Evolutionary conservation across 2,797 vertebrate species (phyloP), one percentile per base, ranked within the genome.

Genomic region (Nyctibius grandis): DNA sequence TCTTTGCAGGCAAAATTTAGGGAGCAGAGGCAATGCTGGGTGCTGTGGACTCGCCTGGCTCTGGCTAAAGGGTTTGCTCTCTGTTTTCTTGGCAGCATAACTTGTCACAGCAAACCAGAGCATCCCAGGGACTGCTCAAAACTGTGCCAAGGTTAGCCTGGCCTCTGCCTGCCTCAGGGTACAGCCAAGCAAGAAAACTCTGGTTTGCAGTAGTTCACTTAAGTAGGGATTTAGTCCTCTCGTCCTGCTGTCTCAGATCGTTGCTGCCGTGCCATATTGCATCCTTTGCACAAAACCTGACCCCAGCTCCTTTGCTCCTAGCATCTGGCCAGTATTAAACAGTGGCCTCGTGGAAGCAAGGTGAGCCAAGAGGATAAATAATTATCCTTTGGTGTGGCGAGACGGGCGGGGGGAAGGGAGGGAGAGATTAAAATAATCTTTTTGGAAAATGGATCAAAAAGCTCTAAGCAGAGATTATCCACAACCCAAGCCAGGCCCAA

Each of bases 371-470:
- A 78, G 78, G 93, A 91, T 85, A 82, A 91, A 95, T 72, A 92
- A 92, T 92, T 87, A 85, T 90, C 82, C 88, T 74, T 45, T 11
- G 77, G 76, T 89, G 89, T 75, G 74, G 81, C 0, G 29, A 88
- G 73, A 93, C 5, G 6, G 25, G 1, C 68, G 75, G 91, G 93
- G 92, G 95, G 95, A 77, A 64, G 87, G 88, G 85, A 85, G 74
- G 65, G 69, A 63, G 79, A 85, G 95, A 97, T 97, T 97, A 96
- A 75, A 69, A 75, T 97, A 97, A 97, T 97, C 95, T 82, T 95
- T 97, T 75, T 56, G 80, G 78, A 94, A 96, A 91, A 91, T 89
- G 95, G 95, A 97, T 97, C 91, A 96, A 82, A 97, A 97, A 85
- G 25, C 94, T 91, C 65, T 95, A 91, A 97, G 72, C 9, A 0